phyloP scores from a whole-genome alignment of 1,140 invertebrate species.

The Cotesia glomerata region DNA sequence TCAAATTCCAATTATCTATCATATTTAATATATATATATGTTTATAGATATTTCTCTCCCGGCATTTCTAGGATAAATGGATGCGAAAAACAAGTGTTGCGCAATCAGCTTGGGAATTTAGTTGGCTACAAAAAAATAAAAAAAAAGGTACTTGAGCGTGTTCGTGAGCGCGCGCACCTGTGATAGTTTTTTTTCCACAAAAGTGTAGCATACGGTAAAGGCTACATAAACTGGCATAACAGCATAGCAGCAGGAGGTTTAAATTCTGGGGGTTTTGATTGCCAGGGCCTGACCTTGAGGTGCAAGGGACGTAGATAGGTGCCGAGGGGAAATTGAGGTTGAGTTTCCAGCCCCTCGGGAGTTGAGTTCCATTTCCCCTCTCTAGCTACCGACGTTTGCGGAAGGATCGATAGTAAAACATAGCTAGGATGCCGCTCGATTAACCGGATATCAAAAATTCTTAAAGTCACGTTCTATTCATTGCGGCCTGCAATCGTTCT shows the following conservation, averaged over 20 bases:
- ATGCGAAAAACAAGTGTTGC: not conserved
- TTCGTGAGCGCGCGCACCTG: not conserved
- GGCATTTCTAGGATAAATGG: slow-evolving; percentile 1
- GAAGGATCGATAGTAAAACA: slow-evolving; percentile 18
- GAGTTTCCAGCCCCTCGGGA: not conserved
- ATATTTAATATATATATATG: not conserved
- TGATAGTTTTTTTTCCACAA: not conserved
- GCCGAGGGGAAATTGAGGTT: not conserved
- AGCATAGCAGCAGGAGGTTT: not conserved
- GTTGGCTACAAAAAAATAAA: not conserved
- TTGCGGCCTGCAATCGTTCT: no score
- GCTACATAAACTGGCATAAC: not conserved
- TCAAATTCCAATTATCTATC: slow-evolving; percentile 10
- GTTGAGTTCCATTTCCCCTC: slow-evolving; percentile 8
- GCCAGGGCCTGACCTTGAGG: slow-evolving; percentile 27
- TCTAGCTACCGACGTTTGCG: not conserved
- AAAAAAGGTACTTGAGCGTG: not conserved
- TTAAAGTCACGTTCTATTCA: not conserved
- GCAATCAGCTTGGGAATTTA: not conserved
- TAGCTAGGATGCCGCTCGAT: not conserved
- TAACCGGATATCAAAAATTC: not conserved
- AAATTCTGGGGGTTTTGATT: slow-evolving; percentile 15
- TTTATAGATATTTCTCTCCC: not conserved
- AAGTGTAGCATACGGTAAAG: no score
- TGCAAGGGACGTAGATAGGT: not conserved